Evolutionary conservation across 2,888 invertebrate genomes (phyloP).

Genomic region (Harpalus rufipes): DNA sequence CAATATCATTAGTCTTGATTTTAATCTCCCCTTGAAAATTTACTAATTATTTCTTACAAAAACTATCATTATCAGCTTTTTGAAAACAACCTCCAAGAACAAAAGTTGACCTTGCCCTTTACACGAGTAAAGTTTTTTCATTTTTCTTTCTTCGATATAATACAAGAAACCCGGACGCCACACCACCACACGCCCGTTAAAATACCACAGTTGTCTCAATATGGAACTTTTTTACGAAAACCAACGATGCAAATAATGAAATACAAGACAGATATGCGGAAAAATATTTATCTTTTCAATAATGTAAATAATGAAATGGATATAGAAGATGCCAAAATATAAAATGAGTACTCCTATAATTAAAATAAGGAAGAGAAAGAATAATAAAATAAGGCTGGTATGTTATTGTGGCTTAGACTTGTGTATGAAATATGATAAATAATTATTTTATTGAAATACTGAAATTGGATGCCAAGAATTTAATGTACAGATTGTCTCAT

Average conservation of each 20-base stretch:
- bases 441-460: too few species aligned
- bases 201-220: too few species aligned
- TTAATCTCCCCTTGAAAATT: background rate
- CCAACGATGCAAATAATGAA: background rate
- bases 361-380: too few species aligned
- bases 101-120: background rate
- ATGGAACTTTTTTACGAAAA: background rate
- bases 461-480: too few species aligned
- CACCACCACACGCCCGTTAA: too few species aligned
- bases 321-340: background rate
- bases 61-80: background rate
- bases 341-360: too few species aligned
- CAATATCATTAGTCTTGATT: background rate
- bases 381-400: too few species aligned
- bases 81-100: background rate
- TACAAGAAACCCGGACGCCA: background rate
- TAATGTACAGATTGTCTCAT: too few species aligned
- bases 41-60: background rate
- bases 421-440: too few species aligned
- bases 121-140: background rate
- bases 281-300: constrained; percentile 1
- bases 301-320: background rate
- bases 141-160: background rate
- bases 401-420: too few species aligned
- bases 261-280: too few species aligned